Base-by-base conservation (phyloP, 2,797 vertebrate species). In the Enteromius trimaculatus region DNA sequence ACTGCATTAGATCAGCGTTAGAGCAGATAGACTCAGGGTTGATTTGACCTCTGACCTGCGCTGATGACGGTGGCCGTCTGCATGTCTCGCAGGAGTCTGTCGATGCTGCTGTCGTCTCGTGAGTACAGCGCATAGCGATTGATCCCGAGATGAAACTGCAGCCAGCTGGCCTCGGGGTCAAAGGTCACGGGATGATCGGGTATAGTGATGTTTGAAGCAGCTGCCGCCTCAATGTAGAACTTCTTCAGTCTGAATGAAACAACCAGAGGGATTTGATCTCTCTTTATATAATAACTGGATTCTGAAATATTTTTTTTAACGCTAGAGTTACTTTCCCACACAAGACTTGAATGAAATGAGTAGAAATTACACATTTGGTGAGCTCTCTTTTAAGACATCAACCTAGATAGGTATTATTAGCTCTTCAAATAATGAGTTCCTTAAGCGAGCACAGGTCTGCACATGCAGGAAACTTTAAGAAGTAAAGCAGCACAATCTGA, bases 141-240 rank as follows among this genome's bases (percentile, higher is more conserved):
- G 83, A 99, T 99, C 19, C 96, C 97, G 88, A 96, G 89, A 85
- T 99, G 97, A 91, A 99, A 99, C 86, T 94, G 96, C 62, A 99
- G 85, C 98, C 98, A 99, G 89, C 93, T 95, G 90, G 97, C 94
- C 0, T 96, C 90, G 0, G 91, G 91, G 71, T 92, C 93, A 37
- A 97, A 94, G 79, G 80, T 93, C 86, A 92, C 90, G 0, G 93
- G 80, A 1, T 91, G 92, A n/a, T 92, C 51, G 0, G 79, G 89
- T 26, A 94, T 44, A 0, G 92, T 91, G 84, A 93, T 51, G 89
- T 95, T 96, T 68, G 90, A 85, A 17, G 89, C 37, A 3, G 92
- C 76, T 6, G 91, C 94, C 37, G 89, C 3, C 86, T 93, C 0
- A 8, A 86, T 90, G 91, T 92, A 95, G 55, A 92, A 81, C 64